Evolutionary conservation across 2,113 vertebrate species (phyloP).

Genomic region (Panthera tigris): DNA sequence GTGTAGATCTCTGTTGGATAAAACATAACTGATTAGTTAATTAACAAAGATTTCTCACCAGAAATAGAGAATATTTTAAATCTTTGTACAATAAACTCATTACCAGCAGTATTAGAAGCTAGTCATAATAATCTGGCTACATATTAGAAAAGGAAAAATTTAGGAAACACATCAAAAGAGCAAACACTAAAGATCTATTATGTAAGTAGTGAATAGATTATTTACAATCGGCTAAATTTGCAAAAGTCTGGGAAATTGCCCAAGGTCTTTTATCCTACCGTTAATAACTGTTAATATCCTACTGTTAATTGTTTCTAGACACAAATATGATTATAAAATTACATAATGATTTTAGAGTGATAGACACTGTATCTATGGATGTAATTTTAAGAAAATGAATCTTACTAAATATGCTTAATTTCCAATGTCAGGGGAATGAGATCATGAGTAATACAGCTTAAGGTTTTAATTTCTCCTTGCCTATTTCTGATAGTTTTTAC

Average conservation of each 20-base stretch:
- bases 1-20: constrained; percentile 92
- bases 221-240: constrained; percentile 14
- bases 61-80: constrained; percentile 35
- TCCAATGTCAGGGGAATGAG: background rate
- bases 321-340: background rate
- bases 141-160: background rate
- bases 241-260: constrained; percentile 41
- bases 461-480: background rate
- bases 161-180: constrained; percentile 7
- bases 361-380: background rate
- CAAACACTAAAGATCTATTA: background rate
- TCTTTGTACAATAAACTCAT: background rate
- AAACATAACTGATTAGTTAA: constrained; percentile 14
- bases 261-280: background rate
- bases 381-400: background rate
- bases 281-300: background rate
- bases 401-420: constrained; percentile 15
- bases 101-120: background rate
- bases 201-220: background rate
- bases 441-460: background rate
- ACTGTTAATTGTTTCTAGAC: background rate
- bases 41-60: background rate
- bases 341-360: background rate
- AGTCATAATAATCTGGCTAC: background rate
- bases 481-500: background rate